phyloP scores from a whole-genome alignment of 2,888 invertebrate species.

The Xestia rhomboidea region DNA sequence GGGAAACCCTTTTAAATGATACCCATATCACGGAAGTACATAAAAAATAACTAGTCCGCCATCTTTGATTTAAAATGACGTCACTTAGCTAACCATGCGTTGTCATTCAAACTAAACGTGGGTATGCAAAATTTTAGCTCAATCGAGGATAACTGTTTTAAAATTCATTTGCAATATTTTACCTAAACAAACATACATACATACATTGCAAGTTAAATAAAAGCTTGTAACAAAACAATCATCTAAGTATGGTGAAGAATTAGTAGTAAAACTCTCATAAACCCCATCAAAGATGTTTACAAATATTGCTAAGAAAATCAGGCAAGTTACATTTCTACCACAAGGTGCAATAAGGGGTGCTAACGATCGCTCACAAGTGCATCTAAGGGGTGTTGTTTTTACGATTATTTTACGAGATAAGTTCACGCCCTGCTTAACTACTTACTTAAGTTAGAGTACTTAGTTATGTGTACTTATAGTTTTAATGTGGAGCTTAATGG shows the following conservation, averaged over 20 bases:
- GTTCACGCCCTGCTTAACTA: conserved; percentile 14
- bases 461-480: conserved; percentile 3
- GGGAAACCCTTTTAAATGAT: too few relatives aligned
- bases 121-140: too few relatives aligned
- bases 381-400: conserved; percentile 47
- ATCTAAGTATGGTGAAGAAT: neutral
- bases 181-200: too few relatives aligned
- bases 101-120: too few relatives aligned
- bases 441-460: conserved; percentile 12
- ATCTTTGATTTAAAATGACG: too few relatives aligned
- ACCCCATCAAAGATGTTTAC: neutral
- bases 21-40: neutral
- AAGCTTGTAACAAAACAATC: neutral
- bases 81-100: too few relatives aligned
- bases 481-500: conserved; percentile 6
- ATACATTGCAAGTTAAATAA: too few relatives aligned
- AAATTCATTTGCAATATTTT: too few relatives aligned
- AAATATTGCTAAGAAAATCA: neutral
- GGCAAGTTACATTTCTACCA: neutral
- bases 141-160: too few relatives aligned
- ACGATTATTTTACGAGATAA: conserved; percentile 60
- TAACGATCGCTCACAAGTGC: conserved; percentile 40
- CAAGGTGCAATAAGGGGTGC: conserved; percentile 29
- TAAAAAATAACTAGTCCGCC: too few relatives aligned
- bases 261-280: neutral